Evolutionary conservation across 2,797 vertebrate genomes (phyloP).

Genomic region (Myotis planiceps): DNA sequence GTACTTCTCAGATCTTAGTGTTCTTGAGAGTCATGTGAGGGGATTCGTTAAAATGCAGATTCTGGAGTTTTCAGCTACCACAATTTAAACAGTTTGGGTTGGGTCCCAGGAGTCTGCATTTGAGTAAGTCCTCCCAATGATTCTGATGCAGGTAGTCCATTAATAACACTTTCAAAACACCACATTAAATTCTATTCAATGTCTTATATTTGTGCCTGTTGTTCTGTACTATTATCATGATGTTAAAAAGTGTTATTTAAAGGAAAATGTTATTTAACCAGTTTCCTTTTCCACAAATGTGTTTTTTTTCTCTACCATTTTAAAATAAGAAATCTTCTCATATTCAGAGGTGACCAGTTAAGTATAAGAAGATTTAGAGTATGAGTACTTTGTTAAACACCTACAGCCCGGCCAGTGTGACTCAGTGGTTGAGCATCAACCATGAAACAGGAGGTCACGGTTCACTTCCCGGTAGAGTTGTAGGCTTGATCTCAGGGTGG

Average conservation of each 20-base stretch:
- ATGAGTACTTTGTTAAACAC: background rate
- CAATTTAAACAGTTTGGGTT: background rate
- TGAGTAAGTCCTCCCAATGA: background rate
- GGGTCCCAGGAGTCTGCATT: background rate
- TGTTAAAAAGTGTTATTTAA: background rate
- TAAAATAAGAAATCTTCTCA: conserved; percentile 41
- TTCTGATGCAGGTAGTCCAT: background rate
- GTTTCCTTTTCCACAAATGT: conserved; percentile 5
- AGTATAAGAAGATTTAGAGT: conserved; percentile 21
- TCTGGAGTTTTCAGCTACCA: background rate
- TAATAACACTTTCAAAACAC: background rate
- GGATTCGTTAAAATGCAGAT: background rate
- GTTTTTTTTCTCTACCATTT: conserved; percentile 35
- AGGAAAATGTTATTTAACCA: background rate
- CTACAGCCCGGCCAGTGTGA: background rate
- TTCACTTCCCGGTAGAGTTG: too few species aligned
- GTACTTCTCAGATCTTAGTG: background rate
- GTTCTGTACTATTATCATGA: background rate
- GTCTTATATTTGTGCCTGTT: background rate
- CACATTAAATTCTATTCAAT: conserved; percentile 13
- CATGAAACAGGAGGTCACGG: too few species aligned
- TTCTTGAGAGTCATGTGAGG: background rate
- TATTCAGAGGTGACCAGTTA: conserved; percentile 16
- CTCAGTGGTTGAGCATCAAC: too few species aligned
- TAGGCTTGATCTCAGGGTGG: too few species aligned